Percentiles rank a stretch among this genome's conserved stretches.
Evolutionary conservation across 2,888 invertebrate genomes (phyloP).

Genomic region (Archips xylosteana): DNA sequence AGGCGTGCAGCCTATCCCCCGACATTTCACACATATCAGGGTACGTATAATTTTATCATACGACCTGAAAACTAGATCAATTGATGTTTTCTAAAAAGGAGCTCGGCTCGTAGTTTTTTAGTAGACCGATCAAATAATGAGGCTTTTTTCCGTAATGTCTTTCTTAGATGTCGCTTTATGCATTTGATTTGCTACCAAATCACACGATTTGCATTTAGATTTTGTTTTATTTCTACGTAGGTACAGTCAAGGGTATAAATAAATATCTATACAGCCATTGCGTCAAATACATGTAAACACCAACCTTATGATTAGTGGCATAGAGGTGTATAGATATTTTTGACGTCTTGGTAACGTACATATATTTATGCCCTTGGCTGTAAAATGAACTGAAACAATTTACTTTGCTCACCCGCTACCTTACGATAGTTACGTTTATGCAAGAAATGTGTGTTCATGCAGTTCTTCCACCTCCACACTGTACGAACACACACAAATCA

Average conservation of each 20-base stretch:
- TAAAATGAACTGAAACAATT: too few species aligned
- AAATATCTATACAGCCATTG: not conserved
- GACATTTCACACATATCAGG: slow-evolving; percentile 25
- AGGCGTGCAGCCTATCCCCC: slow-evolving; percentile 2
- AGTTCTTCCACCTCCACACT: too few species aligned
- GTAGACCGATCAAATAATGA: not conserved
- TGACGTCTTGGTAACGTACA: too few species aligned
- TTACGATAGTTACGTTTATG: too few species aligned
- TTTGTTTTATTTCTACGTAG: not conserved
- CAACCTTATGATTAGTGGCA: too few species aligned
- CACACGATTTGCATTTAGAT: not conserved
- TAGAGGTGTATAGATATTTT: too few species aligned
- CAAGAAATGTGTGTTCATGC: too few species aligned
- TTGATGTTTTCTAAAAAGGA: not conserved
- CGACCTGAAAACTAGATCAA: slow-evolving; percentile 22
- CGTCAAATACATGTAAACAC: too few species aligned
- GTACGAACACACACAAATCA: too few species aligned
- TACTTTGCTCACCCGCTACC: too few species aligned
- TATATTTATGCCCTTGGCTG: too few species aligned
- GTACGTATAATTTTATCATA: slow-evolving; percentile 24
- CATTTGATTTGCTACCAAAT: not conserved
- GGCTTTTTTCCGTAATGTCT: not conserved
- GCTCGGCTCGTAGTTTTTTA: not conserved
- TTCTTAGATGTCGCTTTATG: not conserved
- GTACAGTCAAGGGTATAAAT: too few species aligned